phyloP scores from a whole-genome alignment of 2,113 vertebrate species.

The Pterocles orientalis region DNA sequence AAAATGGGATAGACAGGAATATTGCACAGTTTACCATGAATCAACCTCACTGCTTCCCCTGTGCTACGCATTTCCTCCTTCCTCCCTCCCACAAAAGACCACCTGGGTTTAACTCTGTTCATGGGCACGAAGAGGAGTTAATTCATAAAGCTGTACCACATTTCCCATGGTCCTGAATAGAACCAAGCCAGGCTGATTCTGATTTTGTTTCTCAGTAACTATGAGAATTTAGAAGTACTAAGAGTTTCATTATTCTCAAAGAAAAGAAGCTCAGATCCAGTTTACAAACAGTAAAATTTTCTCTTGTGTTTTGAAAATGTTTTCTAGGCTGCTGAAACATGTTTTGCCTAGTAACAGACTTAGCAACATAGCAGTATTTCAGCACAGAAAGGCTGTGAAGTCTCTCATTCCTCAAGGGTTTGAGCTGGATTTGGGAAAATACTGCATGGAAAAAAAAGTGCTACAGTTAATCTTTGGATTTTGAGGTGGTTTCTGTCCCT shows the following conservation, averaged over 20 bases:
- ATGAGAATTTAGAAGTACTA: neutral
- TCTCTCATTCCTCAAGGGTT: neutral
- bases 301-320: conserved; percentile 23
- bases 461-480: neutral
- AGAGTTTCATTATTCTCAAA: neutral
- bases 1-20: neutral
- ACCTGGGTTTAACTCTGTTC: neutral
- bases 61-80: neutral
- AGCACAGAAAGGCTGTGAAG: neutral
- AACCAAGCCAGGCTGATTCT: neutral
- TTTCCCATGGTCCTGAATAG: neutral
- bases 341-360: conserved; percentile 62
- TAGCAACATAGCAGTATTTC: conserved; percentile 28
- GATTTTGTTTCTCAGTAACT: neutral
- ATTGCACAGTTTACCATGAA: neutral
- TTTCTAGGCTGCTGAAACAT: conserved; percentile 35
- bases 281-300: conserved; percentile 21
- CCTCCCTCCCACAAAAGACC: neutral
- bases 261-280: neutral
- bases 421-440: neutral
- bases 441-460: neutral
- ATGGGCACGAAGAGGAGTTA: neutral
- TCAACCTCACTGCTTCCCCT: neutral
- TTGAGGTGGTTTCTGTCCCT: neutral
- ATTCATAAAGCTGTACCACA: neutral